Conservation (phyloP, 1,140 invertebrate species). For the Laupala kohalensis region DNA sequence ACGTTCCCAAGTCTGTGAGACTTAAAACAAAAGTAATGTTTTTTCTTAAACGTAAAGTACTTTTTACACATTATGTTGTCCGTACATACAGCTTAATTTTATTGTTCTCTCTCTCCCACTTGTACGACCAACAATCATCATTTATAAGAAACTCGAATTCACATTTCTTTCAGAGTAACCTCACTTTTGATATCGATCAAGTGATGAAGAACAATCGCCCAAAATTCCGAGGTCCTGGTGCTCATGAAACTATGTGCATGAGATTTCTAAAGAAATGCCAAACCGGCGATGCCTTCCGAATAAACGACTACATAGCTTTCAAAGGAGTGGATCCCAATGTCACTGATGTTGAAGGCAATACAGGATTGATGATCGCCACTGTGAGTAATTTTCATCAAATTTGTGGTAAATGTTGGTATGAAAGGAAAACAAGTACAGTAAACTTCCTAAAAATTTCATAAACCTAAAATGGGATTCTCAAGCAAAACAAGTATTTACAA, state of each 20-base stretch:
- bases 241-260: slow-evolving; percentile 20
- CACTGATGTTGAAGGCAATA: slow-evolving; percentile 32
- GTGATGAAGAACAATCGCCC: not conserved
- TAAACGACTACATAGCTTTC: not conserved
- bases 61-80: not conserved
- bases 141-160: too few relatives aligned
- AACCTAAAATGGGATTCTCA: too few relatives aligned
- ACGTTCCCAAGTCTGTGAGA: too few relatives aligned
- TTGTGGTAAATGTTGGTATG: not conserved
- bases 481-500: too few relatives aligned
- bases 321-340: slow-evolving; percentile 29
- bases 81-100: too few relatives aligned
- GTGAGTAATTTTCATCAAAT: slow-evolving; percentile 18
- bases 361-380: slow-evolving; percentile 33
- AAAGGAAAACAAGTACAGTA: not conserved
- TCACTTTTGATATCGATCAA: not conserved
- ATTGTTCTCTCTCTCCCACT: too few relatives aligned
- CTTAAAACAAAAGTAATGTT: too few relatives aligned
- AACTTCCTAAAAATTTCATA: too few relatives aligned
- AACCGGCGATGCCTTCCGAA: not conserved
- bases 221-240: slow-evolving; percentile 18
- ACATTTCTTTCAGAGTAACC: not conserved
- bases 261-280: slow-evolving; percentile 16
- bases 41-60: not conserved
- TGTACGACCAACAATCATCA: too few relatives aligned